Evolutionary conservation across 2,113 vertebrate species (phyloP), one percentile per base, ranked within the genome.

Genomic region (Struthio camelus): DNA sequence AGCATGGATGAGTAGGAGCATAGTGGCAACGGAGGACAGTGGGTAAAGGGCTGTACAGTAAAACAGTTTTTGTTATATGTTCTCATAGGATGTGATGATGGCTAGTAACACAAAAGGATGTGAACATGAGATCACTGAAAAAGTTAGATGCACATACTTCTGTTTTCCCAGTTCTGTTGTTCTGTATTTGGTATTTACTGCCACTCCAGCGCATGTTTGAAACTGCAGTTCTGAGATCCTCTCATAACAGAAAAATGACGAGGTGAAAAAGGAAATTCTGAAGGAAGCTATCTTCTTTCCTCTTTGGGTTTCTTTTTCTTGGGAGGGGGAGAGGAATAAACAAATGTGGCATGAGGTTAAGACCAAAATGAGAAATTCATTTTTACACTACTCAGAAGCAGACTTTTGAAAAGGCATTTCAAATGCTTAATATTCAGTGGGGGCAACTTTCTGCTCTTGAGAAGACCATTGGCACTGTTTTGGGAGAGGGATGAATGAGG

Each of bases 131-230:
- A 8, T n/a, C 70, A 75, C 9, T 62, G 46, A 42, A 81, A 73
- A 50, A 4, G 5, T 10, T 23, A 18, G 0, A 1, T 19, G 36
- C 53, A 25, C 53, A 16, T 4, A 34, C 36, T 38, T 46, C 50
- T 69, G 8, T 76, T 92, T 90, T 42, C 30, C 11, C 58, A 15
- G 1, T 36, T 50, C 48, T 51, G 23, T 28, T 82, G 1, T 32
- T 80, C 15, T 76, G 75, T 66, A n/a, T 79, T 82, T 85, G 27
- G 4, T 59, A 32, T 50, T 85, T 76, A 15, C 61, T 61, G 10
- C 3, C 4, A 38, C 44, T 77, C 30, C 18, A 69, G 56, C 86
- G 10, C 12, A 80, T 24, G 27, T n/a, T 44, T 88, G 66, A 90
- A 90, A 88, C 51, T 32, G 20, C 12, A 51, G 9, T 59, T 85